Evolutionary conservation across 2,113 vertebrate genomes (phyloP), one percentile per base, ranked within the genome.

Genomic region (Hyperopisus bebe): DNA sequence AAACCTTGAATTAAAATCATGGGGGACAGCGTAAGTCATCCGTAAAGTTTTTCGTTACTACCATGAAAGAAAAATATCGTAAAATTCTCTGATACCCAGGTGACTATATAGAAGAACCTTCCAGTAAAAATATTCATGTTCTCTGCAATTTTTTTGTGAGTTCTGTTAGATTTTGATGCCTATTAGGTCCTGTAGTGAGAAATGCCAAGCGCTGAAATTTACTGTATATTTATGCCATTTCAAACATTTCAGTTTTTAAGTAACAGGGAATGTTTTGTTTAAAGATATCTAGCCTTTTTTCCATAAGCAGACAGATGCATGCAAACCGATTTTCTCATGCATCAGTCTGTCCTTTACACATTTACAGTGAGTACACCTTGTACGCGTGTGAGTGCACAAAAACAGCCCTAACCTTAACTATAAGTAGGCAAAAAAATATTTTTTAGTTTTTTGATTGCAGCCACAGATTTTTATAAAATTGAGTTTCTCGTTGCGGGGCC

Each of bases 1-100:
- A 87, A 55, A 19, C 82, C 82, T 55, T 87, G 50, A 51, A 87
- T 87, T 87, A 27, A 87, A 87, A 87, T 53, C 50, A 42, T 24
- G 39, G 82, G 50, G 50, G 48, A 53, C 82, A 87, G 5, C 1
- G 2, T 46, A n/a, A 84, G 39, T 24, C 42, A 31, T 21, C n/a
- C 0, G 15, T 42, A 31, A 87, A 21, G 24, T 66, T n/a, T 70
- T 70, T 70, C 3, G 10, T 31, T 70, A 70, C n/a, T 70, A 31
- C 11, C 62, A 70, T 27, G n/a, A 31, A 31, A 70, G n/a, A 31
- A 2, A 70, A 24, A 19, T 19, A 11, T 42, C 13, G 10, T 17
- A 55, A 77, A 39, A 39, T 80, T 80, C 2, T 39, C 19, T 11
- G 21, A 24, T 8, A n/a, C 9, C 44, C 42, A 84, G 21, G 39